Base-by-base conservation (phyloP, 2,113 vertebrate genomes). In the Sinocyclocheilus rhinocerous region DNA sequence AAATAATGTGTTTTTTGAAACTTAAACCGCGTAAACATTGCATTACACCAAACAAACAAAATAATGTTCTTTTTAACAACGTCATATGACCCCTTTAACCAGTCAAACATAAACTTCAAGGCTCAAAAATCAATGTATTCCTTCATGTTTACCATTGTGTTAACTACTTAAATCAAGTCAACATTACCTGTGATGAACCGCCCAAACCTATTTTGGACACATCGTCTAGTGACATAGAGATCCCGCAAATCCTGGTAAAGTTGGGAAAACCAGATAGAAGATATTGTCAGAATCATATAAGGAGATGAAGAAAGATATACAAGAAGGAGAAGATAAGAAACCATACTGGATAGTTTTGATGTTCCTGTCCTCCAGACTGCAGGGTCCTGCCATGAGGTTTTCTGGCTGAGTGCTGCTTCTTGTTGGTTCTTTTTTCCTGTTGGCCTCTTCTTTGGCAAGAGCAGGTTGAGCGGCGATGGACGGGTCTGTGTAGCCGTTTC, bases 381-480 rank as follows among this genome's bases (percentile, higher is more conserved):
- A 84, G 36, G 85, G 9, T 24, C 59, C 85, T 29, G 90, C 78
- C 4, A 90, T 57, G 52, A 42, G 61, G 70, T 5, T 79, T 20
- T 96, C 90, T 1, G 88, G 83, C 1, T 91, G 84, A 4, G 92
- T 50, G 0, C 89, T 95, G 97, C 97, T 97, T 48, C 95, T 95
- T 69, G 97, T 97, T 0, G 95, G 95, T 57, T 65, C 24, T 96
- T 97, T 26, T 90, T 94, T 87, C 94, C 0, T 96, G 96, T 84
- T 92, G 6, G 86, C 72, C 0, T 63, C 20, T 67, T 92, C 95
- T 39, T 29, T 91, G 55, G 45, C 45, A 12, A 48, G 45, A 48
- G 45, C 45, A 48, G 45, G 10, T 48, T 48, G 45, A 48, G 13
- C 55, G 90, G 86, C 0, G 73, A 93, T 94, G n/a, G 92, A 91